Evolutionary conservation across 2,113 vertebrate genomes (phyloP), one percentile per base, ranked within the genome.

Genomic region (Nothobranchius furzeri): DNA sequence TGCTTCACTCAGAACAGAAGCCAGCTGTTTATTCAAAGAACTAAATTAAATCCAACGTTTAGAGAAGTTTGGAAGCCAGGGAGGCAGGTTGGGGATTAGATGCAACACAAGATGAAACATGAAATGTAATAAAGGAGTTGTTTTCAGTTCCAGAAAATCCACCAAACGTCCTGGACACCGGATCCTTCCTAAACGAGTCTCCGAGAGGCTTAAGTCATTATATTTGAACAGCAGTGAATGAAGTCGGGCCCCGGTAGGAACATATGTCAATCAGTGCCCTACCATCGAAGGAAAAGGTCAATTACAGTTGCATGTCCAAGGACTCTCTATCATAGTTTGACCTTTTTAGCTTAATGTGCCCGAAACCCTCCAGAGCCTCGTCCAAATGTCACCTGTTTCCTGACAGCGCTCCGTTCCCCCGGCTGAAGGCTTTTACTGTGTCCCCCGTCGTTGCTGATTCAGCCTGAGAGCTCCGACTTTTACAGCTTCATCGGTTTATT

Each of bases 221-320:
- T 76, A 60, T 78, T 64, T 85, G 76, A 43, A 70, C 37, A 17
- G 55, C 54, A 36, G 24, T 61, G 63, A 83, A 46, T 60, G 55
- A 63, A 62, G 50, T 24, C 57, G 60, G 49, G 53, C 24, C 61
- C 73, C 64, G 46, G 72, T 47, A 69, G 73, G 54, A 73, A 69
- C 61, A 60, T 78, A 61, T 80, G 84, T 75, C 81, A 83, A 54
- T 78, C 70, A 45, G 46, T 60, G 60, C 12, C 60, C 63, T 35
- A 3, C 68, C 61, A 86, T 90, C 76, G 87, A 79, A 83, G 67
- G 51, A 68, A 88, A 88, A 89, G 89, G 87, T 91, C 82, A 73
- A 74, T 86, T 87, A 87, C 70, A 85, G 79, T 73, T 65, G 65
- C 51, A 56, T 89, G 87, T 81, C 80, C 74, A 82, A 87, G 83